Evolutionary conservation across 2,797 vertebrate species (phyloP), one percentile per base, ranked within the genome.

Genomic region (Hippocampus kuda): DNA sequence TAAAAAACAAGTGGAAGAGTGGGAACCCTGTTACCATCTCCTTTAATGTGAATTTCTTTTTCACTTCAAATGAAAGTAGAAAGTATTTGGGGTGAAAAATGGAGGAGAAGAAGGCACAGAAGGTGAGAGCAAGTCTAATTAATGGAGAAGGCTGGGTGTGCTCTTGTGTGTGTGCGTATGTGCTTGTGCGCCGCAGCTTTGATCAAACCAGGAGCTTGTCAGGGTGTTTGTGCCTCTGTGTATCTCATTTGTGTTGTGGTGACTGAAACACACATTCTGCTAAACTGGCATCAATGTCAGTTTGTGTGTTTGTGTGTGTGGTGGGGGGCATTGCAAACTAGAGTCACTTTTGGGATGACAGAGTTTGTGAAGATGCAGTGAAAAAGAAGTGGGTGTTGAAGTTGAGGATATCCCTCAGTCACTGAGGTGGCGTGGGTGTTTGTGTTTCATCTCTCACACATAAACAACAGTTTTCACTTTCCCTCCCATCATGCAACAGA

Each of bases 401-500:
- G 68, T 72, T n/a, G 63, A 71, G 72, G 78, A 76, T 75, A 71
- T 63, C 70, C 70, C 80, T 81, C 75, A 81, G 68, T 74, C 83
- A 77, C 79, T 78, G 79, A 85, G 77, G 75, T 69, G 65, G 78
- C 62, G 81, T 83, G 81, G 86, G 77, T 60, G 77, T 83, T 78
- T 74, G 73, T 83, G 81, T 87, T 89, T 88, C 79, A 86, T 86
- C 71, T 69, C 75, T 38, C 44, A 69, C 75, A 73, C 76, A 64
- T 68, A 78, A 83, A 86, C 82, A 84, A 86, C 76, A 86, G 79
- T 20, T 18, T 4, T 13, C 26, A 20, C 18, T 10, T 5, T 15
- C 5, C 34, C 38, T 72, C 53, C 68, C 65, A 26, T 81, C 72
- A 74, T 67, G 66, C 79, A 75, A 74, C 69, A 73, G 70, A 69